Percentiles rank a stretch among this genome's conserved stretches.
phyloP scores from a whole-genome alignment of 2,113 vertebrate genomes.

The Lycaon pictus region DNA sequence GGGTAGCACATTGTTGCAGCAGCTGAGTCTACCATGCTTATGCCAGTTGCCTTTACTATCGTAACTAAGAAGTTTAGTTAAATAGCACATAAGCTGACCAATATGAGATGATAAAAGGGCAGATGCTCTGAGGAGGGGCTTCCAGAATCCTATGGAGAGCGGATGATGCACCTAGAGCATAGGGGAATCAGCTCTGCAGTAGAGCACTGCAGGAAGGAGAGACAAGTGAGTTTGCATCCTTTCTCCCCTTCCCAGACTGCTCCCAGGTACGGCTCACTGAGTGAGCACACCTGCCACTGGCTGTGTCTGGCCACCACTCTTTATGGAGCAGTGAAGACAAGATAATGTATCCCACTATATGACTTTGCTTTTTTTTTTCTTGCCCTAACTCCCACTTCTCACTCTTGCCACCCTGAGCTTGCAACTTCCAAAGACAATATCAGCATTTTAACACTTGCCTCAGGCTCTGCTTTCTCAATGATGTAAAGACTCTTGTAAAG shows the following conservation, averaged over 20 bases:
- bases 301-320: fast-evolving
- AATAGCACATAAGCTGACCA: fast-evolving
- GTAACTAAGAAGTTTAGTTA: fast-evolving
- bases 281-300: fast-evolving
- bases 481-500: fast-evolving
- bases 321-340: fast-evolving
- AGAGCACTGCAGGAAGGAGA: not conserved
- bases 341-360: fast-evolving
- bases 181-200: fast-evolving
- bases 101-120: fast-evolving
- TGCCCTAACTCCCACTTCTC: fast-evolving
- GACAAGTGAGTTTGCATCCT: too few relatives aligned
- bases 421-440: not conserved
- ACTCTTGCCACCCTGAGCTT: not conserved
- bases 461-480: not conserved
- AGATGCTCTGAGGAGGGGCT: not conserved
- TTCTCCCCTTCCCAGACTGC: not conserved
- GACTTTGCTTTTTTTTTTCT: fast-evolving
- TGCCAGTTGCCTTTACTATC: too few relatives aligned
- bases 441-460: not conserved
- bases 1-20: not conserved
- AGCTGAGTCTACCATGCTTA: too few relatives aligned
- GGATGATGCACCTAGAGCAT: fast-evolving
- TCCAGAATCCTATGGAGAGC: not conserved
- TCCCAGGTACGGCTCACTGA: fast-evolving